These are phyloP conservation scores for Acanthurus lineatus DNA, from an alignment of 2,797 vertebrate genomes.

Conservation along the genomic window DNA sequence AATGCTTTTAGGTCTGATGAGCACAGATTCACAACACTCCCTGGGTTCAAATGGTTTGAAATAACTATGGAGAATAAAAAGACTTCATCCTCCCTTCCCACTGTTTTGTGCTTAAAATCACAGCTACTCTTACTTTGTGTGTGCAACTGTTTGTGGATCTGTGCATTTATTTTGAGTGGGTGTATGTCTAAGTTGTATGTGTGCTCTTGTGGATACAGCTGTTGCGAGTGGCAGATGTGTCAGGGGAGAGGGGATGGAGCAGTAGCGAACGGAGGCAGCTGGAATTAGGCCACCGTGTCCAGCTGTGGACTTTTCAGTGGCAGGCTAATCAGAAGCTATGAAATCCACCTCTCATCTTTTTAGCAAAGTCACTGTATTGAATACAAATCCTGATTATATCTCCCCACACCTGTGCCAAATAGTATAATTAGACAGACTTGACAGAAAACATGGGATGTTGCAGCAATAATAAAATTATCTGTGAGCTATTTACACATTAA, in stretches of 20 bases:
- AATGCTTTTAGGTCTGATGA: not conserved
- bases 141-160: slow-evolving; percentile 24
- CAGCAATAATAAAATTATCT: slow-evolving; percentile 30
- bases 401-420: not conserved
- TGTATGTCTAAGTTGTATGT: slow-evolving; percentile 16
- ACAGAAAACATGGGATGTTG: slow-evolving; percentile 2
- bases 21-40: not conserved
- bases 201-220: slow-evolving; percentile 43
- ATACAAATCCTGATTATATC: slow-evolving; percentile 15
- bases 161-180: slow-evolving; percentile 2
- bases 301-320: slow-evolving; percentile 65
- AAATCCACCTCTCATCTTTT: slow-evolving; percentile 33
- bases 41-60: not conserved
- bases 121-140: slow-evolving; percentile 12
- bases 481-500: not conserved
- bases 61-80: not conserved
- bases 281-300: slow-evolving; percentile 64
- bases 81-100: not conserved
- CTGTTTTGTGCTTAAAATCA: slow-evolving; percentile 42
- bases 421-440: slow-evolving; percentile 25
- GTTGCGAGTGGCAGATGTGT: slow-evolving; percentile 70
- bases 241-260: slow-evolving; percentile 27
- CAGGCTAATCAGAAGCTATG: slow-evolving; percentile 51
- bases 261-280: slow-evolving; percentile 21
- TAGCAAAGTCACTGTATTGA: slow-evolving; percentile 13